Evolutionary conservation across 2,888 invertebrate species (phyloP), one percentile per base, ranked within the genome.

Genomic region (Fissipunctia ypsillon): DNA sequence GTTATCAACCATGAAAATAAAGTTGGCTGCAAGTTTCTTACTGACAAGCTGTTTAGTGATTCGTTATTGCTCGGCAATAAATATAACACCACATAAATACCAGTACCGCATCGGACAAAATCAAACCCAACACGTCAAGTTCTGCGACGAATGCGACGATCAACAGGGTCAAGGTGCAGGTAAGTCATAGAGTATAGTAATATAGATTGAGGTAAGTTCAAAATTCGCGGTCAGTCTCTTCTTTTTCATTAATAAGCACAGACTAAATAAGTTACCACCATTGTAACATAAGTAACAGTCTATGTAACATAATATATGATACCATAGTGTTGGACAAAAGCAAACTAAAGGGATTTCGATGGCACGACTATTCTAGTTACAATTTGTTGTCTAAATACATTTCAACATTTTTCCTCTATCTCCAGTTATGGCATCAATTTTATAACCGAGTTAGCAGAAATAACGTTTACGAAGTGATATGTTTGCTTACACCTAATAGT

Each of bases 171-270:
- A 61, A 71, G 48, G 22, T 38, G 50, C n/a, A 71, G 76, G 76
- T 74, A n/a, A n/a, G n/a, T n/a, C n/a, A n/a, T n/a, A n/a, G n/a
- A n/a, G n/a, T n/a, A n/a, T n/a, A n/a, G n/a, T n/a, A n/a, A n/a
- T n/a, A n/a, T n/a, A n/a, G n/a, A n/a, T n/a, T n/a, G n/a, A 71
- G 76, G 76, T 74, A 74, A 59, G 59, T 65, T 81, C 25, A 65
- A 77, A 81, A 54, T n/a, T 61, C 80, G 60, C 80, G 75, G 73
- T 54, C 14, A 41, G 2, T 25, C 22, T 79, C 41, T 43, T 25
- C 22, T 79, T 31, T 43, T 35, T 43, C 35, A 67, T 56, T 76
- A 54, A 76, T 28, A 43, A n/a, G n/a, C n/a, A n/a, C n/a, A n/a
- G n/a, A n/a, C n/a, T n/a, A n/a, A n/a, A n/a, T n/a, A n/a, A 57